Evolutionary conservation across 2,797 vertebrate species (phyloP).

Genomic region (Tarsius wallacei): DNA sequence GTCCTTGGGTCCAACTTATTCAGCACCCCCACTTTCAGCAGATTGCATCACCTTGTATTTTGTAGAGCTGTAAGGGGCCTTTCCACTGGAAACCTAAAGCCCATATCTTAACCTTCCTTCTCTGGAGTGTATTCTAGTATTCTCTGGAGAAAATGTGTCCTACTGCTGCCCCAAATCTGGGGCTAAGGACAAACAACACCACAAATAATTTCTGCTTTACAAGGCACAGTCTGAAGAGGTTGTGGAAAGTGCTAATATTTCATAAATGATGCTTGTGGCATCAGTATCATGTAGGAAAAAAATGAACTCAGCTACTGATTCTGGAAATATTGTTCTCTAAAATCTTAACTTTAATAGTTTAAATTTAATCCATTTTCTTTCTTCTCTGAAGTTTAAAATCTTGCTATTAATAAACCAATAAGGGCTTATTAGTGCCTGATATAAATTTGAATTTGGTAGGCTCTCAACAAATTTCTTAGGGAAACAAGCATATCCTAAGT

Average conservation of each 20-base stretch:
- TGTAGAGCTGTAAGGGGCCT: background rate
- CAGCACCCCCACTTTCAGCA: background rate
- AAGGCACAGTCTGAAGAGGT: background rate
- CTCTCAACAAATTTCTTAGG: background rate
- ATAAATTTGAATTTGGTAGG: background rate
- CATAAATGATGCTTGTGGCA: background rate
- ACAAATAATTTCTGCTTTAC: conserved; percentile 35
- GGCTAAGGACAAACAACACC: background rate
- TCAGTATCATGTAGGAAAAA: background rate
- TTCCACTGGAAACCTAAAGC: background rate
- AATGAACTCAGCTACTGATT: background rate
- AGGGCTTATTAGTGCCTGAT: background rate
- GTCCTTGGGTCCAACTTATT: background rate
- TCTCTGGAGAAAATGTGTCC: background rate
- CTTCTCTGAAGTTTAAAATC: conserved; percentile 51
- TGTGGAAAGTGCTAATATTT: background rate
- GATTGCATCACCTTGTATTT: background rate
- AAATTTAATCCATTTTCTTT: conserved; percentile 34
- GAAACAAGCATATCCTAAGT: background rate
- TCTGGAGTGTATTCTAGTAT: background rate
- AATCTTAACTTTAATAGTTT: conserved; percentile 34
- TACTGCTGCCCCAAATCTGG: background rate
- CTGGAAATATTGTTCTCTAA: background rate
- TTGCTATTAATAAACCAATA: conserved; percentile 28
- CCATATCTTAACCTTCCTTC: background rate